phyloP scores from a whole-genome alignment of 2,888 invertebrate genomes.

The Perizoma affinitatum region DNA sequence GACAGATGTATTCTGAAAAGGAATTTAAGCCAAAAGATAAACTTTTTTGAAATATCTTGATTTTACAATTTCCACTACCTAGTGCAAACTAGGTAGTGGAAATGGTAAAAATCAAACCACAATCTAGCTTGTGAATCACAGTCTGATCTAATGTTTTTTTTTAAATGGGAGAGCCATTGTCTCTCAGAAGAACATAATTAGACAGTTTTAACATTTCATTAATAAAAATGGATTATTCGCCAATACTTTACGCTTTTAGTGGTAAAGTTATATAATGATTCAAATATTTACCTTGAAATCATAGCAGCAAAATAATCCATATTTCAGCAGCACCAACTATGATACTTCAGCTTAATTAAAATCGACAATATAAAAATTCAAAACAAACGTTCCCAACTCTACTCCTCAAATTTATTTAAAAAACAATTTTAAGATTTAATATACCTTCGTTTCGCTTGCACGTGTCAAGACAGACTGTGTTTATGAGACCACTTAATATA shows the following conservation, averaged over 20 bases:
- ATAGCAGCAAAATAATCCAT: not conserved
- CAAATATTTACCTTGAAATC: not conserved
- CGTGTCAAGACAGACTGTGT: not conserved
- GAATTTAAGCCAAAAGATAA: not conserved
- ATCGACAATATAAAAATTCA: not conserved
- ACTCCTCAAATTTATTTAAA: not conserved
- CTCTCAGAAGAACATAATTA: too few relatives aligned
- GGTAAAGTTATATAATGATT: not conserved
- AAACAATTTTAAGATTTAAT: too few relatives aligned
- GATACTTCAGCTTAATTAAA: not conserved
- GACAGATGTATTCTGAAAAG: constrained; percentile 29
- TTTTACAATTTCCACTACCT: too few relatives aligned
- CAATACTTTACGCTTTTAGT: too few relatives aligned
- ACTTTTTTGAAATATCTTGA: too few relatives aligned
- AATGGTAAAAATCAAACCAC: too few relatives aligned
- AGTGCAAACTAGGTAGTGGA: too few relatives aligned
- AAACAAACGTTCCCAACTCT: constrained; percentile 2
- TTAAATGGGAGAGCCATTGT: too few relatives aligned
- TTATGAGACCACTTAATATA: constrained; percentile 6
- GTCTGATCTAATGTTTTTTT: too few relatives aligned
- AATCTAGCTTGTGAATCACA: too few relatives aligned
- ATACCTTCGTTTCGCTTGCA: not conserved
- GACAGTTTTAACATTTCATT: too few relatives aligned
- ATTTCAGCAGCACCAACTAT: not conserved
- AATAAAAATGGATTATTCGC: too few relatives aligned